Percentiles rank a stretch among this genome's conserved stretches.
These are phyloP conservation scores for Psephotus haematonotus DNA, from an alignment of 2,113 vertebrate genomes.

Conservation along the genomic window DNA sequence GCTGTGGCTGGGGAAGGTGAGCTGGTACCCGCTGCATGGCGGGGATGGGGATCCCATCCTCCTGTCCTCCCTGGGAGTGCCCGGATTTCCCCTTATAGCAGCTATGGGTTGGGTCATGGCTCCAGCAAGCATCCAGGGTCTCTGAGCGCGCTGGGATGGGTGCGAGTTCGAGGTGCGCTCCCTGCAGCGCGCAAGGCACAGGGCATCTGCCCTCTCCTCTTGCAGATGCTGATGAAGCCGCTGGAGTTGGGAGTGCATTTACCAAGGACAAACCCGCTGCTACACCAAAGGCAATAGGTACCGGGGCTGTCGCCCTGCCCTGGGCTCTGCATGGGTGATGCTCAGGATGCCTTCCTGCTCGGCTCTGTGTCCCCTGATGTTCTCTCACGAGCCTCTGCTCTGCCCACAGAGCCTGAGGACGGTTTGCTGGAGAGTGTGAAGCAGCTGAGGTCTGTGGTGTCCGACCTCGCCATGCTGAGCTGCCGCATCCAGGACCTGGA, in stretches of 20 bases:
- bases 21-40: not conserved
- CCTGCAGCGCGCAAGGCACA: not conserved
- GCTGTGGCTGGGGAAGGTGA: conserved; percentile 53
- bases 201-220: not conserved
- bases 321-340: not conserved
- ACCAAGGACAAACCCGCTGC: conserved; percentile 27
- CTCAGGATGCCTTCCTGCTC: not conserved
- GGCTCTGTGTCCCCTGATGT: not conserved
- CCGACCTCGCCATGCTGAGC: conserved; percentile 47
- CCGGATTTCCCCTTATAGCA: not conserved
- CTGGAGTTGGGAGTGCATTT: not conserved
- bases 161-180: not conserved
- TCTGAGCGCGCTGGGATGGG: rapidly evolving
- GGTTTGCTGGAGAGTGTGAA: not conserved
- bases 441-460: conserved; percentile 49
- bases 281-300: conserved; percentile 59
- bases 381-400: not conserved
- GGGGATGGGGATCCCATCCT: not conserved
- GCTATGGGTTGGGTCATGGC: rapidly evolving
- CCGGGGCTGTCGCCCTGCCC: not conserved
- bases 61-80: not conserved
- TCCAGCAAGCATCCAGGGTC: rapidly evolving
- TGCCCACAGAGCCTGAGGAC: conserved; percentile 10
- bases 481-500: conserved; percentile 59
- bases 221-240: not conserved